Evolutionary conservation across 1,140 invertebrate genomes (phyloP).

Genomic region (Rhopalosiphum maidis): DNA sequence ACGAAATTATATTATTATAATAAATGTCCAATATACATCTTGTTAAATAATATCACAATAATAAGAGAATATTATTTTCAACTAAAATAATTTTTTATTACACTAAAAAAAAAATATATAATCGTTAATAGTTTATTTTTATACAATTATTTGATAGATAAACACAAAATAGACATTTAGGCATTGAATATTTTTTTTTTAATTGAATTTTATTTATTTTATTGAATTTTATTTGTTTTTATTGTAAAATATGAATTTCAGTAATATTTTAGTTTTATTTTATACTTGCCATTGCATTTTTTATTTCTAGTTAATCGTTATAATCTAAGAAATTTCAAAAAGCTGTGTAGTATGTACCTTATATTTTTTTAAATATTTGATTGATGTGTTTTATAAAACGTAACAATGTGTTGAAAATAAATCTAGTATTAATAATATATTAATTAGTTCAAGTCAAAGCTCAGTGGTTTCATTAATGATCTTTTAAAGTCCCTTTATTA

Average conservation of each 20-base stretch:
- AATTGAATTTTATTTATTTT: not conserved
- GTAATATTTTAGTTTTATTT: not conserved
- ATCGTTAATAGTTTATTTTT: not conserved
- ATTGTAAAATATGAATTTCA: not conserved
- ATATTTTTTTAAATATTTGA: not conserved
- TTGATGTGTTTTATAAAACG: not conserved
- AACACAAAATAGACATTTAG: not conserved
- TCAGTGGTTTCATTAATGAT: not conserved
- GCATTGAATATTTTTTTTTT: not conserved
- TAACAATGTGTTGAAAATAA: no score
- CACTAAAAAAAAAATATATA: not conserved
- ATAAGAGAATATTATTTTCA: not conserved
- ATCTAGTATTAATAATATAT: no score
- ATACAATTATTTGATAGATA: not conserved
- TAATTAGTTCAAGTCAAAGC: not conserved
- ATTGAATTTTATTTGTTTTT: not conserved
- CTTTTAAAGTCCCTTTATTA: no score
- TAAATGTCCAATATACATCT: conserved; percentile 5
- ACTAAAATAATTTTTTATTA: not conserved
- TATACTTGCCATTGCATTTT: no score
- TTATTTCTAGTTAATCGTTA: not conserved
- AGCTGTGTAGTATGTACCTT: not conserved
- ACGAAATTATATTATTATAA: not conserved
- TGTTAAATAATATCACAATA: not conserved
- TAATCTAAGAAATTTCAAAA: not conserved